Evolutionary conservation across 2,888 invertebrate species (phyloP).

Genomic region (Drosophila percnosoma): DNA sequence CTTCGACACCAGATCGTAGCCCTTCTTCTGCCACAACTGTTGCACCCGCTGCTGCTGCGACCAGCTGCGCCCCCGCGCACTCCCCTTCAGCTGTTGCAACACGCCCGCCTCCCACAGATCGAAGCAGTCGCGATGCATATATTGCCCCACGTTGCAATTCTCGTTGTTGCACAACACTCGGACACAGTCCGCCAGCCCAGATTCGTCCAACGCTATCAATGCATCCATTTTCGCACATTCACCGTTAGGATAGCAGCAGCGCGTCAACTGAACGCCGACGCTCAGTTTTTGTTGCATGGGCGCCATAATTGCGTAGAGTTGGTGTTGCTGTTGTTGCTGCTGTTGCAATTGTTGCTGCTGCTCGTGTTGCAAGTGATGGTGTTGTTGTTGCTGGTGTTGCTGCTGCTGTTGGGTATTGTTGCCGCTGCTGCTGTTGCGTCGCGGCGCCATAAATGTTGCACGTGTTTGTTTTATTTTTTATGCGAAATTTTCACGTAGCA

Average conservation of each 20-base stretch:
- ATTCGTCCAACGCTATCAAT: slow-evolving; percentile 89
- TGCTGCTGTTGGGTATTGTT: slow-evolving; percentile 75
- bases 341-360: slow-evolving; percentile 45
- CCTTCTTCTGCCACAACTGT: slow-evolving; percentile 99
- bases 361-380: slow-evolving; percentile 75
- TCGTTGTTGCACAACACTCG: slow-evolving; percentile 98
- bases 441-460: slow-evolving; percentile 85
- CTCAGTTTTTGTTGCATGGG: slow-evolving; percentile 77
- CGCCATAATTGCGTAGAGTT: slow-evolving; percentile 71
- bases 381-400: slow-evolving; percentile 31
- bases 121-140: slow-evolving; percentile 98
- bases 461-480: slow-evolving; percentile 32
- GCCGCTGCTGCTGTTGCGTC: slow-evolving; percentile 85
- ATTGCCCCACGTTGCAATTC: slow-evolving; percentile 93
- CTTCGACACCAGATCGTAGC: slow-evolving; percentile 97
- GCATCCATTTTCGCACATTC: slow-evolving; percentile 90
- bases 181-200: slow-evolving; percentile 92
- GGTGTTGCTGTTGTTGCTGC: slow-evolving; percentile 44
- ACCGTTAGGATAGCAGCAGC: slow-evolving; percentile 93
- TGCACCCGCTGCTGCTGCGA: slow-evolving; percentile 97
- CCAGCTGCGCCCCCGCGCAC: slow-evolving; percentile 97
- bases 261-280: slow-evolving; percentile 85
- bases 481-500: slow-evolving; percentile 13
- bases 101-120: slow-evolving; percentile 97
- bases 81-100: slow-evolving; percentile 94